These are phyloP conservation scores for Rhadina sibilatrix DNA, from an alignment of 2,113 vertebrate species.

Conservation along the genomic window DNA sequence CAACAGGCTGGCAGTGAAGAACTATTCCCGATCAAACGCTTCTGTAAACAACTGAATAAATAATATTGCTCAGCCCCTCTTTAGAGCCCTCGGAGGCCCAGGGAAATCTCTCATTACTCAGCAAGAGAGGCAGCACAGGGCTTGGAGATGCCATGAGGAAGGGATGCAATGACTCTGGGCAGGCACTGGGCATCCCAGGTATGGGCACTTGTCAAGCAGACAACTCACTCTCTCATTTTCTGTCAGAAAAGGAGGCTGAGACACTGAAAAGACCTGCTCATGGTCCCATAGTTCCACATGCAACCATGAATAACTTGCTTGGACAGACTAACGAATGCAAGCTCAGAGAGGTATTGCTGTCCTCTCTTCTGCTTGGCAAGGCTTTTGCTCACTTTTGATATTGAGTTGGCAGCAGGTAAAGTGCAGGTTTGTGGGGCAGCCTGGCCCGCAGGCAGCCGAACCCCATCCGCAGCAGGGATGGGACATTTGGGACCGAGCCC, in stretches of 20 bases:
- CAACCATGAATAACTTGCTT: neutral
- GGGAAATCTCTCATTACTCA: slow-evolving; percentile 66
- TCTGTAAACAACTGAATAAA: slow-evolving; percentile 78
- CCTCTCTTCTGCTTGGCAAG: neutral
- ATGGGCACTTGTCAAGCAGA: neutral
- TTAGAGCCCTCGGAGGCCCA: slow-evolving; percentile 38
- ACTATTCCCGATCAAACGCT: slow-evolving; percentile 72
- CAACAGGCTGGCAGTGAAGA: slow-evolving; percentile 76
- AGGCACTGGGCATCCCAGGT: neutral
- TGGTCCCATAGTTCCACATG: rapidly evolving
- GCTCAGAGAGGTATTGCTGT: neutral
- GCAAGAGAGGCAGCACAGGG: neutral
- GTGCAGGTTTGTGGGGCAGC: neutral
- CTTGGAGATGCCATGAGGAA: neutral
- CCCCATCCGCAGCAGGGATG: neutral
- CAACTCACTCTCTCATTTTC: neutral
- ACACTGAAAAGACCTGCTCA: neutral
- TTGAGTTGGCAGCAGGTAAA: neutral
- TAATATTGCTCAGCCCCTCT: slow-evolving; percentile 70
- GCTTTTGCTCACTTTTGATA: neutral
- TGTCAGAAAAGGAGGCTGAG: neutral
- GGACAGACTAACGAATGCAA: neutral
- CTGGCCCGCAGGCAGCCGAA: neutral
- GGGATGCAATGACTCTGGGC: neutral
- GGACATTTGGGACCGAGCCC: neutral